Evolutionary conservation across 92 coral and sea anemone species (phyloP).

Genomic region (Palythoa heliodiscus): DNA sequence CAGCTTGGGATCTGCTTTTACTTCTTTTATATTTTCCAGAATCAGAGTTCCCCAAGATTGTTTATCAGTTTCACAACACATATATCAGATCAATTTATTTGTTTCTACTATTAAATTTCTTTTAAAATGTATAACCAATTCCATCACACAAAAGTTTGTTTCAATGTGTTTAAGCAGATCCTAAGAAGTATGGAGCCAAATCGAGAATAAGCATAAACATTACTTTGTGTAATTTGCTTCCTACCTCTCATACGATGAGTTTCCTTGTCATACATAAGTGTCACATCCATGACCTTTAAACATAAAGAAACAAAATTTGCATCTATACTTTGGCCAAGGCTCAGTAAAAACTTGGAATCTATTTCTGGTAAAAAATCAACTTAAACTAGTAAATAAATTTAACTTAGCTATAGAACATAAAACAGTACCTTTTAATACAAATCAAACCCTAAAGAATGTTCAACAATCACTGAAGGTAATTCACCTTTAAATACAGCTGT

Average conservation of each 20-base stretch:
- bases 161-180: neutral
- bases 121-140: neutral
- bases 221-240: neutral
- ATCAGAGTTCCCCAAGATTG: too few relatives aligned
- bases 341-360: neutral
- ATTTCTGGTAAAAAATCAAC: too few relatives aligned
- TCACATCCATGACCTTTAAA: slow-evolving; percentile 63
- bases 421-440: too few relatives aligned
- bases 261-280: slow-evolving; percentile 69
- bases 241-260: slow-evolving; percentile 71
- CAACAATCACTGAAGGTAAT: too few relatives aligned
- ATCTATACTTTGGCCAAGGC: too few relatives aligned
- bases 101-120: neutral
- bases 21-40: neutral
- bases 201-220: neutral
- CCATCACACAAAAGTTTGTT: neutral
- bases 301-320: neutral
- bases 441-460: too few relatives aligned
- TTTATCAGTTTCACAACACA: too few relatives aligned
- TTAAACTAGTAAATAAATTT: too few relatives aligned
- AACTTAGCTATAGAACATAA: too few relatives aligned
- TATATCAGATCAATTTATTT: too few relatives aligned
- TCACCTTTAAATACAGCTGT: too few relatives aligned
- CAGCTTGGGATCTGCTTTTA: slow-evolving; percentile 1
- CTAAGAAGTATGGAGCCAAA: slow-evolving; percentile 2